Conservation (phyloP, 2,113 vertebrate species). For the Apteryx owenii region DNA sequence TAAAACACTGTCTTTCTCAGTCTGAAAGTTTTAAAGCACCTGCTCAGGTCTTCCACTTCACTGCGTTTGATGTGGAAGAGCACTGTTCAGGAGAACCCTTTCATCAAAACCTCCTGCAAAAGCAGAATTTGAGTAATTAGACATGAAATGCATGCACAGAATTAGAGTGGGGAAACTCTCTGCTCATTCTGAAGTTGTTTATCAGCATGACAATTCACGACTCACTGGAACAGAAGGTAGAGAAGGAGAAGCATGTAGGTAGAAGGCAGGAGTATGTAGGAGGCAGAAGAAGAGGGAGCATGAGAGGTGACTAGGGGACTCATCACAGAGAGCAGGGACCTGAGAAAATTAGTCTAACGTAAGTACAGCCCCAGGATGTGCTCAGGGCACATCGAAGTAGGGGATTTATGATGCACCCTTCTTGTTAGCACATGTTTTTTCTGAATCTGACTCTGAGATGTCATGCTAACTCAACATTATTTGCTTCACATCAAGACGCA, state of each 20-base stretch:
- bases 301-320: background rate
- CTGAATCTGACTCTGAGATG: background rate
- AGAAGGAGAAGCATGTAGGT: background rate
- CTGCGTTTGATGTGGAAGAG: background rate
- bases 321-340: background rate
- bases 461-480: background rate
- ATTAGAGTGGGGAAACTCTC: background rate
- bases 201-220: background rate
- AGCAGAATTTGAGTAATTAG: fast-evolving
- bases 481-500: background rate
- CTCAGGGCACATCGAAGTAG: background rate
- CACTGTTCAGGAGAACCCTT: background rate
- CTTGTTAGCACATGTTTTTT: background rate
- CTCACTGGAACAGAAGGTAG: background rate
- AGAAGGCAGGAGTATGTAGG: too few relatives aligned
- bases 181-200: background rate
- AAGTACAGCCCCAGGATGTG: background rate
- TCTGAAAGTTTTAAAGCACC: background rate
- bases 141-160: background rate
- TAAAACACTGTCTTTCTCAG: background rate
- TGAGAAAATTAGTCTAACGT: background rate
- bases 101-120: background rate
- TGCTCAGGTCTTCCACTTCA: background rate
- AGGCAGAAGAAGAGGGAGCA: background rate
- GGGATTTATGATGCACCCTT: background rate